phyloP scores from a whole-genome alignment of 2,797 vertebrate genomes.

The Macropus fuliginosus region DNA sequence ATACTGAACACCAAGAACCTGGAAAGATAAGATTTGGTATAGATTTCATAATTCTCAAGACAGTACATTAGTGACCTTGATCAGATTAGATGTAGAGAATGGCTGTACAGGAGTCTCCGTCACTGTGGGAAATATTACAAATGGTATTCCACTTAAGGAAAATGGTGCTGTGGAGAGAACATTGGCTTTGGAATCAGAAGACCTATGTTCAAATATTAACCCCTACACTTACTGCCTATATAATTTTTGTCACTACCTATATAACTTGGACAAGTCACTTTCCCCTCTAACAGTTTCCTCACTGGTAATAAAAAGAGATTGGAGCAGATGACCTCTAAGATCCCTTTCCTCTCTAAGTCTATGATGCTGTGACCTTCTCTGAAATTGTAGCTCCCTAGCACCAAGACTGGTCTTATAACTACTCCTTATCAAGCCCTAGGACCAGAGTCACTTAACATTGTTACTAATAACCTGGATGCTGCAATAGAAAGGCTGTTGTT shows the following conservation, averaged over 20 bases:
- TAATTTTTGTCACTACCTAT: background rate
- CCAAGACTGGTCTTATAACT: background rate
- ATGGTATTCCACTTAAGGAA: background rate
- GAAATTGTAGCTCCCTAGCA: background rate
- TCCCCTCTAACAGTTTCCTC: background rate
- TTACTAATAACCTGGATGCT: background rate
- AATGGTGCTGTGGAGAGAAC: background rate
- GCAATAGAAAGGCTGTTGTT: background rate
- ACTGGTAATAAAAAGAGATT: background rate
- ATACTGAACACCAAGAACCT: constrained; percentile 25
- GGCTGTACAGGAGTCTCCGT: background rate
- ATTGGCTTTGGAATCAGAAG: background rate
- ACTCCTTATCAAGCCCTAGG: background rate
- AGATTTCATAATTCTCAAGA: background rate
- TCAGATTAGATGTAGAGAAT: background rate
- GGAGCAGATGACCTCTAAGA: background rate
- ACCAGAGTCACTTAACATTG: constrained; percentile 11
- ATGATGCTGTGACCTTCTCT: background rate
- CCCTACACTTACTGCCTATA: background rate
- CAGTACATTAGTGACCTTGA: background rate
- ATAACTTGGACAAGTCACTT: background rate
- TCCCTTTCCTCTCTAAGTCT: background rate
- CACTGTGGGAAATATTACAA: background rate
- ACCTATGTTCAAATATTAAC: background rate
- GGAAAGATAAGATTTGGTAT: constrained; percentile 3